Conservation (phyloP, 2,797 vertebrate genomes). For the Typhlichthys eigenmanni region DNA sequence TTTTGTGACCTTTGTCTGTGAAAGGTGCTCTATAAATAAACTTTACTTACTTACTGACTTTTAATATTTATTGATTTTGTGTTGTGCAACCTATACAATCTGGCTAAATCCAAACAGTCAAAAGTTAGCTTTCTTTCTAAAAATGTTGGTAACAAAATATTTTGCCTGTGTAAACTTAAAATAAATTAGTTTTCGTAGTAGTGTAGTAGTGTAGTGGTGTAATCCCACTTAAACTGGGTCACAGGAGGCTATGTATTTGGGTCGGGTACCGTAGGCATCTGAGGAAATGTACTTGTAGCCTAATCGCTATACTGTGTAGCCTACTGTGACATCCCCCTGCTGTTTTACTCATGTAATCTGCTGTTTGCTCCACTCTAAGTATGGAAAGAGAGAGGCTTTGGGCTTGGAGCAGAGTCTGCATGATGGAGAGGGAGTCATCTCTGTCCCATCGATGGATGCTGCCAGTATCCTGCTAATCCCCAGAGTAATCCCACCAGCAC, state of each 20-base stretch:
- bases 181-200: constrained; percentile 17
- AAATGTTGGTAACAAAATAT: constrained; percentile 7
- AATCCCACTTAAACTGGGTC: constrained; percentile 60
- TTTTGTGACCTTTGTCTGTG: too few relatives aligned
- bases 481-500: constrained; percentile 64
- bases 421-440: constrained; percentile 70
- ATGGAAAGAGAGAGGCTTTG: constrained; percentile 47
- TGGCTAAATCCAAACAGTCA: too few relatives aligned
- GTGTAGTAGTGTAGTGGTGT: constrained; percentile 36
- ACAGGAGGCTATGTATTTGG: constrained; percentile 51
- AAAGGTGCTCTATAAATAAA: too few relatives aligned
- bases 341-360: constrained; percentile 66
- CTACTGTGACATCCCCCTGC: constrained; percentile 49
- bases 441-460: constrained; percentile 64
- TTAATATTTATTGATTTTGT: too few relatives aligned
- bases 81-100: too few relatives aligned
- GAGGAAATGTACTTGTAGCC: constrained; percentile 59
- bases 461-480: constrained; percentile 72
- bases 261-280: constrained; percentile 47
- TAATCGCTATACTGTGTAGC: constrained; percentile 67
- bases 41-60: too few relatives aligned
- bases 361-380: constrained; percentile 64
- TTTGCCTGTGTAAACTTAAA: not conserved
- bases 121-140: too few relatives aligned
- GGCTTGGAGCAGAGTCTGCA: constrained; percentile 56